Conservation (phyloP, 2,888 invertebrate genomes). For the Junonia oenone region DNA sequence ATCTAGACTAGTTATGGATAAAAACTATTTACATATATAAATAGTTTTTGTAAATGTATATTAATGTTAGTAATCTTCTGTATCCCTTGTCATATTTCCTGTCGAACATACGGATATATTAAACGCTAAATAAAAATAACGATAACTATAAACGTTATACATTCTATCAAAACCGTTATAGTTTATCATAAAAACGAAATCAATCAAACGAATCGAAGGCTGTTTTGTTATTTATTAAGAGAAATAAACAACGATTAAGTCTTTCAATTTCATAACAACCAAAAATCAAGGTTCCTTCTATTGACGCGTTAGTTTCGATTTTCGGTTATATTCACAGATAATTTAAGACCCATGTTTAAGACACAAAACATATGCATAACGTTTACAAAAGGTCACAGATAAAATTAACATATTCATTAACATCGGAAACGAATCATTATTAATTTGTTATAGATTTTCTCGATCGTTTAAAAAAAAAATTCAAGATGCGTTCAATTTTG, state of each 20-base stretch:
- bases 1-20: too few species aligned
- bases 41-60: too few species aligned
- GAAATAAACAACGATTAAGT: slow-evolving; percentile 20
- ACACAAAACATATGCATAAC: slow-evolving; percentile 18
- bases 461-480: background rate
- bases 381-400: slow-evolving; percentile 29
- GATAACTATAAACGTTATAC: background rate
- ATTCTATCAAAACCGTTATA: slow-evolving; percentile 5
- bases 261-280: slow-evolving; percentile 21
- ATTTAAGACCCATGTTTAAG: slow-evolving; percentile 15
- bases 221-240: slow-evolving; percentile 18
- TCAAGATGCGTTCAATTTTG: background rate
- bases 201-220: slow-evolving; percentile 26
- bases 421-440: slow-evolving; percentile 13
- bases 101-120: background rate
- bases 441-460: background rate
- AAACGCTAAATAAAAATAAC: background rate
- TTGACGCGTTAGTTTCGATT: slow-evolving; percentile 18
- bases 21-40: too few species aligned
- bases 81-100: slow-evolving; percentile 3
- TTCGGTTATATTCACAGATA: slow-evolving; percentile 16
- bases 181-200: slow-evolving; percentile 14
- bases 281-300: slow-evolving; percentile 25
- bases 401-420: slow-evolving; percentile 29
- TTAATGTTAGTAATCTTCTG: too few species aligned